These are phyloP conservation scores for Caenorhabditis wallacei DNA, from an alignment of 2,888 invertebrate genomes.

Conservation along the genomic window DNA sequence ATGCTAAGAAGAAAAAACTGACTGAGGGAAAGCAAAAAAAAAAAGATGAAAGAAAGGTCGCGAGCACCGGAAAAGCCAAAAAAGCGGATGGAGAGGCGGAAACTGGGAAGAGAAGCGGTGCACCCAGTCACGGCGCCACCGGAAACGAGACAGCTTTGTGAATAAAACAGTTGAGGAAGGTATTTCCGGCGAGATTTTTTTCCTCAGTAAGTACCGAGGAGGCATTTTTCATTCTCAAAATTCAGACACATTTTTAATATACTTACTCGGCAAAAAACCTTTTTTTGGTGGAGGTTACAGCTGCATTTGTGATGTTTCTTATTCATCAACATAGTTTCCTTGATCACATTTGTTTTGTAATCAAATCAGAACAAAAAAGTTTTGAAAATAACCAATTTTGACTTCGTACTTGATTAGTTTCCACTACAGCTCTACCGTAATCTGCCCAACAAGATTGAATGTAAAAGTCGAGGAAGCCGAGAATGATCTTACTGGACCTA, in stretches of 20 bases:
- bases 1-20: not conserved
- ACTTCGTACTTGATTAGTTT: not conserved
- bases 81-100: slow-evolving; percentile 1
- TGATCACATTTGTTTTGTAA: too few relatives aligned
- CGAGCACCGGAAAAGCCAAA: slow-evolving; percentile 37
- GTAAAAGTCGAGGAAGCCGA: not conserved
- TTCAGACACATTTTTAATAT: not conserved
- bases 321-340: too few relatives aligned
- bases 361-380: too few relatives aligned
- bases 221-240: not conserved
- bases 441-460: not conserved
- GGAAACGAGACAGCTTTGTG: slow-evolving; percentile 22
- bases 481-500: not conserved
- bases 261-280: too few relatives aligned
- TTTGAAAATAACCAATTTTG: too few relatives aligned
- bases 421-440: not conserved
- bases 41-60: slow-evolving; percentile 19
- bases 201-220: not conserved
- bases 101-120: slow-evolving; percentile 24
- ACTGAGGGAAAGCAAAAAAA: slow-evolving; percentile 5
- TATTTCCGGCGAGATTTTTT: slow-evolving; percentile 9
- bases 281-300: too few relatives aligned
- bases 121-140: slow-evolving; percentile 17
- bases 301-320: too few relatives aligned
- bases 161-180: slow-evolving; percentile 23